Base-by-base conservation (phyloP, 2,888 invertebrate genomes). In the Autographa pulchrina region DNA sequence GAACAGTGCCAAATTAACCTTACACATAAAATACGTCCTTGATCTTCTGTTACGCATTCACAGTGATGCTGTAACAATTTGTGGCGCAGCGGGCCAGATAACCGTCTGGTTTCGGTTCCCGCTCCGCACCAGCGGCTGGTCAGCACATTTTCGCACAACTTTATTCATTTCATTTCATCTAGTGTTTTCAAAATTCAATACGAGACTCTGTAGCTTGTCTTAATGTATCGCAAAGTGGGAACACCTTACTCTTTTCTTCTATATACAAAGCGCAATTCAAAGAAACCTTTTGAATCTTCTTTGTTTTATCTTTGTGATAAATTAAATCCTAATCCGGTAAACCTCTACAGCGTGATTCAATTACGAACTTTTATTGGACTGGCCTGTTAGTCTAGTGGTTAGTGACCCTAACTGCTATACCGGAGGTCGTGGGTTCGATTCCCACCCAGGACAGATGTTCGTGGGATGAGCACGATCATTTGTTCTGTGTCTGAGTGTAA, bases 21-120 rank as follows among this genome's bases (percentile, higher is more conserved):
- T 4, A n/a, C 0, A 6, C 1, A 48, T 48, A 7, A n/a, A 38
- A 48, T 6, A 0, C 43, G 6, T 13, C 11, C 20, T 20, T 25
- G 25, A 13, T 25, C 20, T 56, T 56, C 54, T 56, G 54, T 56
- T 11, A 0, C 54, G 14, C 31, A 20, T 81, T 65, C 38, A 52
- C 70, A 59, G 70, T 66, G 58, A 61, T 65, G 4, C 70, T 65
- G 70, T 75, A 72, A 76, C 70, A 80, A 83, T 83, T 82, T 84
- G 66, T 31, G 62, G 69, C 38, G 78, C 74, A 80, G 41, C 56
- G 69, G 61, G 58, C 61, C 80, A 75, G 82, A 76, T 78, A 78
- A 74, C 82, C 59, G 70, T 63, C 62, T 68, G 69, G 74, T 82
- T 75, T 71, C 58, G 65, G 68, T 31, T 66, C 43, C 62, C 72